Evolutionary conservation across 2,888 invertebrate species (phyloP), one percentile per base, ranked within the genome.

Genomic region (Chrysolina americana): DNA sequence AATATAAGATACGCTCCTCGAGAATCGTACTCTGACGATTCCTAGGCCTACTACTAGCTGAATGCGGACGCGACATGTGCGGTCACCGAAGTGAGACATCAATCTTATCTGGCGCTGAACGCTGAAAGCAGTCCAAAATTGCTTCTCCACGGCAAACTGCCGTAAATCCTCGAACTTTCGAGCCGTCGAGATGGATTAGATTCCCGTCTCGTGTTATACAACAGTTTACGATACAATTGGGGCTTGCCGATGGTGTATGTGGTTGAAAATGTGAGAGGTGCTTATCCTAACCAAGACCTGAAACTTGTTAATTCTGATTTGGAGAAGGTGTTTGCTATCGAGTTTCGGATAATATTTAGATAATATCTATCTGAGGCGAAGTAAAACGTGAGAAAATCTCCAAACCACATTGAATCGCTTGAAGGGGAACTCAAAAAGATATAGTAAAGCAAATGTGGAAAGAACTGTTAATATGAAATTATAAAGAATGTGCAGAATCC

Each of bases 11-110:
- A 21, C 13, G 56, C 23, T 56, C 5, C 23, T 21, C 23, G 21
- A 19, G 21, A 23, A 48, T 17, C 48, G 17, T 17, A 48, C 56
- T 56, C 23, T 11, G 15, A 13, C 23, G 13, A 23, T 23, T 15
- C 13, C 13, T 23, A 56, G 56, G 56, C 56, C 56, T 56, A 10
- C 23, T 19, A 23, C 8, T 9, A 28, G 28, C 28, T 68, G 73
- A 62, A 72, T 62, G 72, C 21, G 47, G 76, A 78, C 77, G 78
- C 80, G 81, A 80, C 83, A 83, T 82, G 83, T 83, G 84, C 83
- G 84, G 85, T 85, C 83, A 84, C 84, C 82, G 80, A 81, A 84
- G 83, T 83, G 82, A 84, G 84, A 84, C 84, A 85, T 85, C 85
- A 85, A 85, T 84, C 85, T 85, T 84, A 82, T 81, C 82, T 83